phyloP scores from a whole-genome alignment of 2,888 invertebrate genomes.

The Caenorhabditis imperialis region DNA sequence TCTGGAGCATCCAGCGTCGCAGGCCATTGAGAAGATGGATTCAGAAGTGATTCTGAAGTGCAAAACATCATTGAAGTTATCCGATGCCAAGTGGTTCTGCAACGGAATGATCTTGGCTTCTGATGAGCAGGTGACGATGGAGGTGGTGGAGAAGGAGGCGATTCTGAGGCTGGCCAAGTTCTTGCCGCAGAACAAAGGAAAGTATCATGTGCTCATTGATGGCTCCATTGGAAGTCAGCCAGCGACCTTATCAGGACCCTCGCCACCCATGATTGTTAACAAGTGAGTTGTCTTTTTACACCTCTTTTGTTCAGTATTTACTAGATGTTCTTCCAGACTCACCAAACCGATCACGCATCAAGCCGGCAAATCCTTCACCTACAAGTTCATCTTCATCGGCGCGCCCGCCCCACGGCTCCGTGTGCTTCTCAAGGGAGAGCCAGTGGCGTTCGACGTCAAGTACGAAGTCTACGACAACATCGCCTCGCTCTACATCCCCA shows the following conservation, averaged over 20 bases:
- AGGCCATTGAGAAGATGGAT: conserved; percentile 49
- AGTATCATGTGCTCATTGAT: conserved; percentile 65
- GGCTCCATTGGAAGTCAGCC: conserved; percentile 57
- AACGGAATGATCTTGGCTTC: conserved; percentile 60
- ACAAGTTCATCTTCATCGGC: conserved; percentile 55
- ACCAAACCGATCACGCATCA: conserved; percentile 54
- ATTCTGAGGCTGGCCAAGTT: conserved; percentile 53
- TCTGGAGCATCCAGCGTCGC: conserved; percentile 56
- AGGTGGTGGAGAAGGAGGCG: conserved; percentile 29
- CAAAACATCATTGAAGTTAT: conserved; percentile 46
- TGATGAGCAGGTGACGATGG: conserved; percentile 48
- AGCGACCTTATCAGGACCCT: conserved; percentile 54
- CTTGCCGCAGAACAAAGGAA: conserved; percentile 58
- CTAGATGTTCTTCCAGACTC: conserved; percentile 37
- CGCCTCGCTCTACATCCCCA: conserved; percentile 54
- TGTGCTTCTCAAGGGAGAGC: conserved; percentile 49
- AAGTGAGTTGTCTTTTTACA: conserved; percentile 34
- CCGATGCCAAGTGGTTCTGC: conserved; percentile 59
- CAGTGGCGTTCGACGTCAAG: conserved; percentile 47
- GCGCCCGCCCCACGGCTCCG: conserved; percentile 58
- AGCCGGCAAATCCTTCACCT: conserved; percentile 64
- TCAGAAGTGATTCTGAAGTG: conserved; percentile 46
- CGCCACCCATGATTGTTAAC: conserved; percentile 57
- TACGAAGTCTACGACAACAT: conserved; percentile 63
- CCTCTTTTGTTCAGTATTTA: neutral